These are phyloP conservation scores for Percopsis transmontana DNA, from an alignment of 2,113 vertebrate species.

Conservation along the genomic window DNA sequence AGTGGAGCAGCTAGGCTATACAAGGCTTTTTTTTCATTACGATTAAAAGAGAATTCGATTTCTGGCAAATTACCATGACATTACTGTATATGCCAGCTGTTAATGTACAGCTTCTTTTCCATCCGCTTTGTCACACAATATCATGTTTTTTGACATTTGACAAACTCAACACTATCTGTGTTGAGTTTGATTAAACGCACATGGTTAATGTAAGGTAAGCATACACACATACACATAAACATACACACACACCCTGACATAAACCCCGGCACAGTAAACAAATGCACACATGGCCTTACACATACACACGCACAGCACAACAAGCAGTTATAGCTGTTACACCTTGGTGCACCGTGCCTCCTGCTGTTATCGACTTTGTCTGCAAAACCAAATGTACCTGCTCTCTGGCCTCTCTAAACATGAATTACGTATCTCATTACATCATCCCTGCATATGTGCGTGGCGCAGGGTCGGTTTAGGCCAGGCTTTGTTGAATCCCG, in stretches of 20 bases:
- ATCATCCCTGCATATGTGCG: conserved; percentile 1
- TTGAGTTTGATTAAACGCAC: conserved; percentile 27
- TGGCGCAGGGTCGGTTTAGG: conserved; percentile 26
- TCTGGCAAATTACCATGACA: not conserved
- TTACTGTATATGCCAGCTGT: conserved; percentile 15
- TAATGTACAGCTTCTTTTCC: not conserved
- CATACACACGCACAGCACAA: not conserved
- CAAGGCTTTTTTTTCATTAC: too few relatives aligned
- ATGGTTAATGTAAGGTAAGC: conserved; percentile 1
- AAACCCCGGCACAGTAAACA: too few relatives aligned
- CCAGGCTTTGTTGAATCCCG: conserved; percentile 12
- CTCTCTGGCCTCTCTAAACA: conserved; percentile 30
- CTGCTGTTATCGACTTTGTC: conserved; percentile 20
- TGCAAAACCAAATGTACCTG: too few relatives aligned
- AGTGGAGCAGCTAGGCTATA: conserved; percentile 11
- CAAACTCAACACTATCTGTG: too few relatives aligned
- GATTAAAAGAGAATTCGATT: too few relatives aligned
- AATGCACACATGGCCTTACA: too few relatives aligned
- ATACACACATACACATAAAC: conserved; percentile 8
- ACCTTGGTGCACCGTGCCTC: conserved; percentile 2
- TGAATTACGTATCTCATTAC: conserved; percentile 56
- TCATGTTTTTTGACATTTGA: conserved; percentile 9
- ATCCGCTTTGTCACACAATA: too few relatives aligned
- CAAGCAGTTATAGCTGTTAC: too few relatives aligned
- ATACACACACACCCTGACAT: conserved; percentile 1